Base-by-base conservation (phyloP, 1,140 invertebrate genomes). In the Tetramorium alpestre region DNA sequence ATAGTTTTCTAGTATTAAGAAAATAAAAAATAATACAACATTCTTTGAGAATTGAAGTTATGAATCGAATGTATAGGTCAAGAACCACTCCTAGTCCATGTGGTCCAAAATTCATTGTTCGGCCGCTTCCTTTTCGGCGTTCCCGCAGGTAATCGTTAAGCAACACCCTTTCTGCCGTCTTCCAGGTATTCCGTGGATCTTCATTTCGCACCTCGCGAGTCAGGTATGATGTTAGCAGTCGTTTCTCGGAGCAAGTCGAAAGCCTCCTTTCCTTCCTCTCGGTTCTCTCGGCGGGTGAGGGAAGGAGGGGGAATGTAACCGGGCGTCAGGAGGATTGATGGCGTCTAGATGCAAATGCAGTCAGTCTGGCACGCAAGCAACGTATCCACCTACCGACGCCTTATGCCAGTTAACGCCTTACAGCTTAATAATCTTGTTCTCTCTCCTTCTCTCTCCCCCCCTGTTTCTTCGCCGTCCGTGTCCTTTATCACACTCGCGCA, bases 401-500 rank as follows among this genome's bases (percentile, higher is more conserved):
- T 95, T 95, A 95, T 95, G 94, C 94, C 94, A 95, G 94, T 95
- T 95, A 95, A 95, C 94, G 95, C 94, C 95, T 95, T 95, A 95
- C 94, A 95, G 92, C 95, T 95, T 95, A 95, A 95, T 95, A 95
- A 95, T 94, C 93, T 93, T 93, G 93, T 93, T 91, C 87, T 78
- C 78, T 91, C 77, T 85, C 81, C 41, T 41, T 56, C 88, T 60
- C 69, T 33, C 54, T 51, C 89, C 89, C 85, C 73, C 69, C 70
- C 86, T 76, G 87, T 87, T 69, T 85, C 85, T 87, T 72, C 86
- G 88, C 62, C 56, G 88, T 58, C 47, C 38, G 58, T 77, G 58
- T 62, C 77, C 60, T 81, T 77, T 77, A 64, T 82, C 54, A 67
- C 70, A 47, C 58, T 76, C 33, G 1, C n/a, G n/a, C 72, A n/a